Base-by-base conservation (phyloP, 2,888 invertebrate genomes). In the Xanthia icteritia region DNA sequence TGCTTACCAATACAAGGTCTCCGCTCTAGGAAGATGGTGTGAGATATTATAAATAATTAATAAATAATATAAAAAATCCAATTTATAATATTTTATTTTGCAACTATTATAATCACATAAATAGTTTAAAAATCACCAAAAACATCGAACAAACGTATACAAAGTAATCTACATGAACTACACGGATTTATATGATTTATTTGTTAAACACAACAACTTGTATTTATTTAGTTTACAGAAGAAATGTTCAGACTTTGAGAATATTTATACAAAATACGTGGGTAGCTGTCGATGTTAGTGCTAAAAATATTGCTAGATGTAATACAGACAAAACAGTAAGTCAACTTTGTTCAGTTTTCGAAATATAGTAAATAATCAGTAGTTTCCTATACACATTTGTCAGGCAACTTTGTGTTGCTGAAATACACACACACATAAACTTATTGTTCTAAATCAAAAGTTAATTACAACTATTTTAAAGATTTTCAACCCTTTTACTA, bases 31-130 rank as follows among this genome's bases (percentile, higher is more conserved):
- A 51, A 51, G 51, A 51, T 51, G 8, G 17, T 23, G 23, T 23
- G 39, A 69, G n/a, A 13, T 39, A n/a, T 39, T 39, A 39, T 39
- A 9, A 58, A 23, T 5, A 42, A 42, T 42, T 9, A 58, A 74
- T 23, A 76, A 85, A 75, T 60, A 71, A 70, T 23, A 51, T 48
- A 63, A 67, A 64, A 66, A n/a, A 23, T 77, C 39, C 67, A 82
- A 66, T 81, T 76, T 79, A 77, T 75, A 15, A 83, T 84, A 76
- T 71, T 87, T 88, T 84, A 85, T 86, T 88, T 84, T 83, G 77
- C 83, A 88, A 78, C 86, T 87, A 87, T 88, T 56, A 76, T 84
- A 86, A 88, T 81, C 85, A 88, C 88, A 87, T 85, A 84, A 85
- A 86, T 88, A 88, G 85, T 88, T 87, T 80, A 67, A 83, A 73